These are phyloP conservation scores for Trochalopteron elliotii DNA, from an alignment of 2,113 vertebrate genomes.

Conservation along the genomic window DNA sequence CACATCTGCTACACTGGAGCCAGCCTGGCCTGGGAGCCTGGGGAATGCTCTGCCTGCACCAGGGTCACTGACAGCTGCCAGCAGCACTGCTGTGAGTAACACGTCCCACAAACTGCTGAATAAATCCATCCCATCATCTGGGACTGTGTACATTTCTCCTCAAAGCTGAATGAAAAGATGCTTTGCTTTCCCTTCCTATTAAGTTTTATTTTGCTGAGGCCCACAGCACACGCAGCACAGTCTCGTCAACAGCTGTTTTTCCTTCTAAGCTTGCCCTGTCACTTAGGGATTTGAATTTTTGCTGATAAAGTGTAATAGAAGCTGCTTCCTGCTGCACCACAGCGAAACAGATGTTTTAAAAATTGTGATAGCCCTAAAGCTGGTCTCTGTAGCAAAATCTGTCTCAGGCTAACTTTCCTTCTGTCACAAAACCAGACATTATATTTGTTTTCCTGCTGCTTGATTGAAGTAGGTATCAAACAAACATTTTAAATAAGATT, in stretches of 20 bases:
- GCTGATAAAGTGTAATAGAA: conserved; percentile 62
- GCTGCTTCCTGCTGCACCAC: conserved; percentile 36
- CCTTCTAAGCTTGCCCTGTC: conserved; percentile 32
- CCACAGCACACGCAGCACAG: background rate
- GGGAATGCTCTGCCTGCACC: background rate
- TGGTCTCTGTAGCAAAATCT: background rate
- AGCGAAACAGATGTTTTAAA: conserved; percentile 28
- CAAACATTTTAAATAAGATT: background rate
- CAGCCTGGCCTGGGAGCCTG: background rate
- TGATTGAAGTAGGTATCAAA: background rate
- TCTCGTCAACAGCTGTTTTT: conserved; percentile 37
- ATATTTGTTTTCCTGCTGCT: background rate
- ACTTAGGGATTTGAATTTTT: conserved; percentile 46
- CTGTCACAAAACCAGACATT: background rate
- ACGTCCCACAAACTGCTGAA: background rate
- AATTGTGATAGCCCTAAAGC: background rate
- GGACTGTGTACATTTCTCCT: background rate
- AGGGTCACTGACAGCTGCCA: background rate
- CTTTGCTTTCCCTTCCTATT: conserved; percentile 17
- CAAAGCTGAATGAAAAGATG: background rate
- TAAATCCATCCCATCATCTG: background rate
- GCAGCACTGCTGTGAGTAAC: background rate
- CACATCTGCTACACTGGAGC: background rate
- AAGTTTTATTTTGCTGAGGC: conserved; percentile 18
- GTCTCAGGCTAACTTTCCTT: background rate